phyloP scores from a whole-genome alignment of 2,888 invertebrate species.

The Diaprepes abbreviatus region DNA sequence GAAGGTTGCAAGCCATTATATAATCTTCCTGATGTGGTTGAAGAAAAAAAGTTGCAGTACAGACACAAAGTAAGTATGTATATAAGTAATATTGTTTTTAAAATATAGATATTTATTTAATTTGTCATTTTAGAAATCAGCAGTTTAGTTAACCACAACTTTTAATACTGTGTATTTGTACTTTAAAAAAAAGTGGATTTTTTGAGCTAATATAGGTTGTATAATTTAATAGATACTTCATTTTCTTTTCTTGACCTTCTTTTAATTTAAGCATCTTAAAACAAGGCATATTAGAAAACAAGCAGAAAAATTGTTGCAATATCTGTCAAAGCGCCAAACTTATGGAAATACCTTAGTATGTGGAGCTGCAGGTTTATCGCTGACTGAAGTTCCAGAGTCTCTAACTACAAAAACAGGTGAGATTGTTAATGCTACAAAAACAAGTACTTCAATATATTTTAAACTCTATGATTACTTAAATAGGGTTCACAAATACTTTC shows the following conservation, averaged over 20 bases:
- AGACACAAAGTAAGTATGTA: constrained; percentile 38
- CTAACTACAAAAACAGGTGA: background rate
- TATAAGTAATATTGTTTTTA: background rate
- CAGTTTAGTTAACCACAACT: too few relatives aligned
- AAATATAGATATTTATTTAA: too few relatives aligned
- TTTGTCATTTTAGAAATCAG: too few relatives aligned
- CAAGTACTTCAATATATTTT: constrained; percentile 12
- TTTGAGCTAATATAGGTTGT: too few relatives aligned
- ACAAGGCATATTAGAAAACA: constrained; percentile 50
- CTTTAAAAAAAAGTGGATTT: too few relatives aligned
- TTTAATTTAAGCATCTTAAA: constrained; percentile 39
- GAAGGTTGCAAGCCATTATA: constrained; percentile 28
- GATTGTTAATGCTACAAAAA: background rate
- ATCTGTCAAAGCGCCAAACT: constrained; percentile 38
- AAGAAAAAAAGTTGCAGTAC: constrained; percentile 38
- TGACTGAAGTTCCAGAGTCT: constrained; percentile 8
- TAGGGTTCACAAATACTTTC: too few relatives aligned
- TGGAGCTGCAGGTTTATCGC: constrained; percentile 19
- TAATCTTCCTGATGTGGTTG: constrained; percentile 32
- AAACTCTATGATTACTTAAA: too few relatives aligned
- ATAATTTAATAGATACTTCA: too few relatives aligned
- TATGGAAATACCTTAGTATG: constrained; percentile 3
- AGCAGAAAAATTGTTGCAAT: constrained; percentile 49
- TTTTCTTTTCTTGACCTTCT: too few relatives aligned
- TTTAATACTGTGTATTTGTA: too few relatives aligned